Evolutionary conservation across 2,113 vertebrate genomes (phyloP).

Genomic region (Rissa tridactyla): DNA sequence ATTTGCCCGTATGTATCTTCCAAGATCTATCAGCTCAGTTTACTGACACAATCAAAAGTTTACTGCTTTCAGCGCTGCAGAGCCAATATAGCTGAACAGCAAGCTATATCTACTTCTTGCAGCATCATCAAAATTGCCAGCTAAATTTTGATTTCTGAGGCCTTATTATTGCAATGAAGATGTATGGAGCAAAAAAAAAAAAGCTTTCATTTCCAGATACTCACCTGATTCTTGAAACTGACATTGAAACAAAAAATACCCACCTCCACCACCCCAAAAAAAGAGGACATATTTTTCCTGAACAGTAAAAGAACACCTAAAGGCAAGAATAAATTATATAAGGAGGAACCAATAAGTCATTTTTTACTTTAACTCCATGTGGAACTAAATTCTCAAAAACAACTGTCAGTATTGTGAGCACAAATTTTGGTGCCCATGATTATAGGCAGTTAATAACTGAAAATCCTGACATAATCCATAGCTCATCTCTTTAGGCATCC

Average conservation of each 20-base stretch:
- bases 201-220: conserved; percentile 7
- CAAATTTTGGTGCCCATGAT: not conserved
- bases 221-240: conserved; percentile 1
- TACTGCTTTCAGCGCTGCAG: conserved; percentile 29
- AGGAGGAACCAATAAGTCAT: not conserved
- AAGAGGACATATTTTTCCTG: not conserved
- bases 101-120: conserved; percentile 31
- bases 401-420: not conserved
- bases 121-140: conserved; percentile 59
- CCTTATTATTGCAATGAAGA: conserved; percentile 47
- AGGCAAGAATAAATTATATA: not conserved
- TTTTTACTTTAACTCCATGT: not conserved
- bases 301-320: not conserved
- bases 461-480: not conserved
- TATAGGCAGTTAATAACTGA: not conserved
- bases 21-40: conserved; percentile 40
- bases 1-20: not conserved
- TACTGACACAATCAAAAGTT: conserved; percentile 54
- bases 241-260: not conserved
- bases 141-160: conserved; percentile 54
- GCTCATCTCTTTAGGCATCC: not conserved
- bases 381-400: not conserved
- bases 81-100: conserved; percentile 38
- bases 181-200: not conserved
- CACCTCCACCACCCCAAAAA: not conserved